Conservation (phyloP, 2,888 invertebrate genomes). For the Xanthorhoe designata region DNA sequence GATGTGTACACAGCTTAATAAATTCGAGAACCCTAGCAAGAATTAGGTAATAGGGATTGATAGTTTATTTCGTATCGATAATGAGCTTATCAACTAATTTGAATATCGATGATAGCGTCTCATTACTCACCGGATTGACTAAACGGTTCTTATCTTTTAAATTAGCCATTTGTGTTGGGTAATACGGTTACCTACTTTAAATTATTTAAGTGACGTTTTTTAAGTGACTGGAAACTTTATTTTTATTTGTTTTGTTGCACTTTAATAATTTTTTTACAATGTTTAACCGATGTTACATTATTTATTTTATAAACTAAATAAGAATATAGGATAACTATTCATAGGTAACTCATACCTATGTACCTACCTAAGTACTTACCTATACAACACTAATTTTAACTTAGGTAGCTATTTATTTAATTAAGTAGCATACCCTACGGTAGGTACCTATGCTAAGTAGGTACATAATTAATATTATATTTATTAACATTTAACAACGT, state of each 20-base stretch:
- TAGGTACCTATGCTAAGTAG: too few species aligned
- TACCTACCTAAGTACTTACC: too few species aligned
- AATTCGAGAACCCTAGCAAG: conserved; percentile 52
- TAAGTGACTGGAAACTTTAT: conserved; percentile 8
- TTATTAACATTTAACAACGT: conserved; percentile 3
- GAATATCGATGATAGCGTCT: conserved; percentile 38
- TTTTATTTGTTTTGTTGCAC: neutral
- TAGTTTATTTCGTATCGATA: conserved; percentile 53
- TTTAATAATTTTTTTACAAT: neutral
- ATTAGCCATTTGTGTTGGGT: conserved; percentile 33
- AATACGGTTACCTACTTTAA: conserved; percentile 17
- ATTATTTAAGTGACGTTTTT: conserved; percentile 43
- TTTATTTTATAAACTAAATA: too few species aligned
- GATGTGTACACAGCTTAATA: neutral
- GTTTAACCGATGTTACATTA: neutral
- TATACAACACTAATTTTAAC: too few species aligned
- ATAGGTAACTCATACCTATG: too few species aligned
- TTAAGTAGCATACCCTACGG: too few species aligned
- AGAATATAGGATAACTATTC: too few species aligned
- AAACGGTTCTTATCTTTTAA: conserved; percentile 37
- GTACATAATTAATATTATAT: neutral
- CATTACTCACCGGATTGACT: conserved; percentile 34
- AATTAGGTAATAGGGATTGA: conserved; percentile 64
- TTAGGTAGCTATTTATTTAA: too few species aligned
- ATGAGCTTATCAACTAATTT: conserved; percentile 50